Conservation (phyloP, 2,888 invertebrate species). For the Chrysolina americana region DNA sequence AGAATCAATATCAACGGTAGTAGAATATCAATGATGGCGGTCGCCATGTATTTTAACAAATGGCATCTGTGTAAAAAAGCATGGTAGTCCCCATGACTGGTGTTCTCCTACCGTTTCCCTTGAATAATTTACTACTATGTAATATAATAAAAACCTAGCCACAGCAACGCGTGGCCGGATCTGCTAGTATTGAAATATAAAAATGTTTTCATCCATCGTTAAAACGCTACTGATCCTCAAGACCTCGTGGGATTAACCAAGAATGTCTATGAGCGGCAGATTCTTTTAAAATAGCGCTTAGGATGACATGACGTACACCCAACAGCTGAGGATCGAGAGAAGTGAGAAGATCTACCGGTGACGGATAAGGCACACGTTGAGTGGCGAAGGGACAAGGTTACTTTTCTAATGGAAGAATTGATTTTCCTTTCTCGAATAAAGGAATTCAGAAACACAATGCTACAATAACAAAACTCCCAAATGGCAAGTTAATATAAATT, state of each 20-base stretch:
- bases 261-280: slow-evolving; percentile 55
- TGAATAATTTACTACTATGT: too few relatives aligned
- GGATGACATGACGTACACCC: slow-evolving; percentile 54
- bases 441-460: not conserved
- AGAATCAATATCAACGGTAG: too few relatives aligned
- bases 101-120: too few relatives aligned
- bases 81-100: too few relatives aligned
- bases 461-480: not conserved
- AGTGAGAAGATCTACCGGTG: slow-evolving; percentile 35
- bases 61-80: too few relatives aligned
- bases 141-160: too few relatives aligned
- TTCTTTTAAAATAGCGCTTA: slow-evolving; percentile 57
- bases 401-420: slow-evolving; percentile 17
- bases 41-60: too few relatives aligned
- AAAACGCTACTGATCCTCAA: slow-evolving; percentile 25
- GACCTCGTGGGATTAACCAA: slow-evolving; percentile 59
- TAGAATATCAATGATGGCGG: too few relatives aligned
- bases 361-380: slow-evolving; percentile 38
- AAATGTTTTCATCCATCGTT: not conserved
- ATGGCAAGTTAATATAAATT: not conserved
- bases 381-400: slow-evolving; percentile 27
- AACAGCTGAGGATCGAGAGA: slow-evolving; percentile 57
- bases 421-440: slow-evolving; percentile 25
- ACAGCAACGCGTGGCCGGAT: too few relatives aligned
- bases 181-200: too few relatives aligned